Base-by-base conservation (phyloP, 2,888 invertebrate species). In the Caenorhabditis sp. region DNA sequence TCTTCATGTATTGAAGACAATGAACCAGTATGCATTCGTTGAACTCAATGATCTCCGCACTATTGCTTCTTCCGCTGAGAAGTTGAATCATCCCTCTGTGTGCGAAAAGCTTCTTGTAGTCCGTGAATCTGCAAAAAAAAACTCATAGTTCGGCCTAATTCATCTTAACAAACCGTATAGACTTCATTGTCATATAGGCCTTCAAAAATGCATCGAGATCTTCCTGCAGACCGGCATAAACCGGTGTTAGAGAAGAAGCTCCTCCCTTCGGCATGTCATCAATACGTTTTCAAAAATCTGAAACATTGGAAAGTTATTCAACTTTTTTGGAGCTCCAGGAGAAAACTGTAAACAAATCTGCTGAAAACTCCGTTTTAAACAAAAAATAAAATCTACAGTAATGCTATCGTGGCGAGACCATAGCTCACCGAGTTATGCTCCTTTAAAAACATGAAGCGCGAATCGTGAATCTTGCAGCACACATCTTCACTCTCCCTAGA, bases 21-120 rank as follows among this genome's bases (percentile, higher is more conserved):
- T 59, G n/a, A 3, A 61, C 41, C 3, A 82, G 66, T 0, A 82
- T n/a, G 19, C 41, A 72, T 58, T 82, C 82, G 35, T 82, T 82
- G 68, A 77, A 82, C 82, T 82, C 82, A 19, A 82, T 82, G 19
- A 82, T 77, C 28, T 82, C 82, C 0, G 82, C 82, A 22, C 72
- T 77, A 44, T 70, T 73, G 5, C 24, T 31, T 49, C 82, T 63
- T 19, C 82, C 82, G 24, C 41, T 77, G 56, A 76, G 72, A 28
- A 82, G 31, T 16, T 59, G 54, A 12, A 41, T 16, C 82, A 82
- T 82, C 51, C 72, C 76, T 12, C 51, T 54, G 10, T 49, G 35
- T 8, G 38, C 5, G 19, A 82, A 82, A 0, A 82, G 28, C 8
- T 31, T n/a, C 26, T 82, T 82, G 49, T 73, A 82, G 22, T 82